A percentile compares a stretch with the other conserved stretches of the same genome.
phyloP scores from a whole-genome alignment of 2,797 vertebrate genomes.

The Semaprochilodus insignis region DNA sequence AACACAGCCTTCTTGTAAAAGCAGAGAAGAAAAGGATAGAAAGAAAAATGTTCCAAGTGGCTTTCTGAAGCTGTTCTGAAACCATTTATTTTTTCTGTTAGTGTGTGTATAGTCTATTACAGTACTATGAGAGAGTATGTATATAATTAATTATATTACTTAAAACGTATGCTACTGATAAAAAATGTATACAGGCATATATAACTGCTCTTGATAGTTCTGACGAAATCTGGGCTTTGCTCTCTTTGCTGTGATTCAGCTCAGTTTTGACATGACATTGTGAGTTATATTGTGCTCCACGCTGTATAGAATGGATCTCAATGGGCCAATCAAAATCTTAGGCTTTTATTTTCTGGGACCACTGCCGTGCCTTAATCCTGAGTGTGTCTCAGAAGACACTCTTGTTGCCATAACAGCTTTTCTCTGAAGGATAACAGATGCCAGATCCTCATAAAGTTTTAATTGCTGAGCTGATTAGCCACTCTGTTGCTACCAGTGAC shows the following conservation, averaged over 20 bases:
- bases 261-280: not conserved
- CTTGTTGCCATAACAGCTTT: constrained; percentile 38
- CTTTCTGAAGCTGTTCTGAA: not conserved
- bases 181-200: not conserved
- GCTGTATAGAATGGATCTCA: not conserved
- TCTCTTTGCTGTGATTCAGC: not conserved
- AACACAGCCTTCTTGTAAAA: not conserved
- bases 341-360: constrained; percentile 3
- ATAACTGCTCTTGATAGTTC: too few relatives aligned
- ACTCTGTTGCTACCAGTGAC: constrained; percentile 38
- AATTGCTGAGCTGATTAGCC: constrained; percentile 55
- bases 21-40: not conserved
- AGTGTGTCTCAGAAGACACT: constrained; percentile 36
- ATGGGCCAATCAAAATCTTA: not conserved
- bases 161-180: not conserved
- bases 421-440: constrained; percentile 44
- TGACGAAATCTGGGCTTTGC: constrained; percentile 12
- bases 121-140: too few relatives aligned
- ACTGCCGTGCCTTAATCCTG: constrained; percentile 5
- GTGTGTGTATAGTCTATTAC: too few relatives aligned
- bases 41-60: not conserved
- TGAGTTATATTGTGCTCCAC: not conserved
- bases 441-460: constrained; percentile 58
- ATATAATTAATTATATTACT: too few relatives aligned
- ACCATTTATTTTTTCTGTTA: not conserved